phyloP scores from a whole-genome alignment of 2,888 invertebrate genomes.

The Sphecodes monilicornis region DNA sequence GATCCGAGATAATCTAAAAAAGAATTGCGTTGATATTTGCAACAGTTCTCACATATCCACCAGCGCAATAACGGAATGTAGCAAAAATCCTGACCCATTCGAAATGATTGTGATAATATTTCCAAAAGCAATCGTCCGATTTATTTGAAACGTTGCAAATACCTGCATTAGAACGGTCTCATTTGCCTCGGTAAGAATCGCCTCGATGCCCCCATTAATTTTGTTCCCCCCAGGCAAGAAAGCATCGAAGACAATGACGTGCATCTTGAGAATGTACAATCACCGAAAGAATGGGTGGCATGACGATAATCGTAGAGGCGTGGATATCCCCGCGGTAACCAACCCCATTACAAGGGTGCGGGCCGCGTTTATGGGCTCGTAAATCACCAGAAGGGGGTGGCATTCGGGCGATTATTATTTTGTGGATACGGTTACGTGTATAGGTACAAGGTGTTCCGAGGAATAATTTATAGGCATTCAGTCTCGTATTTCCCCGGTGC shows the following conservation, averaged over 20 bases:
- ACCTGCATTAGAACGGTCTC: not conserved
- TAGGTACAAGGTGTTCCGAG: conserved; percentile 32
- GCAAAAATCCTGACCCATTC: not conserved
- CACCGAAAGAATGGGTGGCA: conserved; percentile 59
- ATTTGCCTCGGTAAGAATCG: not conserved
- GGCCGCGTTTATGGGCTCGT: conserved; percentile 77
- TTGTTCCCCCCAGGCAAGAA: not conserved
- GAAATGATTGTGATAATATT: not conserved
- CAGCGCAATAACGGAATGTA: too few species aligned
- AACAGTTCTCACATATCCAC: too few species aligned
- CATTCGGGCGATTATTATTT: conserved; percentile 65
- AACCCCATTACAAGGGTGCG: conserved; percentile 70
- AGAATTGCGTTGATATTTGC: too few species aligned
- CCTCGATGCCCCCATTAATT: not conserved
- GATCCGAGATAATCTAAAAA: too few species aligned
- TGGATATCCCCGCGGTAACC: conserved; percentile 55
- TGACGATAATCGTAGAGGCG: conserved; percentile 61
- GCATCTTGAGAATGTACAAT: conserved; percentile 42
- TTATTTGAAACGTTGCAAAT: not conserved
- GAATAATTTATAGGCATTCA: conserved; percentile 32
- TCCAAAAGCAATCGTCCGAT: not conserved
- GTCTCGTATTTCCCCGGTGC: not conserved
- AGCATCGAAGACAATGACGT: conserved; percentile 28
- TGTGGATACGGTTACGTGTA: conserved; percentile 48
- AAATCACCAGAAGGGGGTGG: conserved; percentile 71